Evolutionary conservation across 1,140 invertebrate species (phyloP).

Genomic region (Palaemon carinicauda): DNA sequence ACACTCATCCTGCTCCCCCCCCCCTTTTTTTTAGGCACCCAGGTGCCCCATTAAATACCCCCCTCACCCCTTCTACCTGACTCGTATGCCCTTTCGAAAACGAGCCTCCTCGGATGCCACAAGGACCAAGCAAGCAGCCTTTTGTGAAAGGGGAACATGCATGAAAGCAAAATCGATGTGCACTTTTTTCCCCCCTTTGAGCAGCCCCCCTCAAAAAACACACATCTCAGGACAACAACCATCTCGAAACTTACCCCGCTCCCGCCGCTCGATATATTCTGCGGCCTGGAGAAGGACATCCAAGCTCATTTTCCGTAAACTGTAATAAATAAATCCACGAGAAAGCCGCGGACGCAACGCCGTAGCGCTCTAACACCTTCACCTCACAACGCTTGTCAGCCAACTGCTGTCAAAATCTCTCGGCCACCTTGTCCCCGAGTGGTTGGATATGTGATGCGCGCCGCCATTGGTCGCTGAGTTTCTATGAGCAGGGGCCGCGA

Average conservation of each 20-base stretch:
- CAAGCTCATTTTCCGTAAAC: constrained; percentile 47
- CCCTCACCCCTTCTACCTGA: background rate
- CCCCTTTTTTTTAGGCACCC: too few relatives aligned
- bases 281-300: constrained; percentile 49
- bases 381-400: constrained; percentile 47
- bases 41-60: too few relatives aligned
- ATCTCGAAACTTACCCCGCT: constrained; percentile 34
- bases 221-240: background rate
- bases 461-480: constrained; percentile 39
- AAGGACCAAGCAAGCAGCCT: too few relatives aligned
- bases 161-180: constrained; percentile 42
- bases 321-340: constrained; percentile 53
- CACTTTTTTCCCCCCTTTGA: background rate
- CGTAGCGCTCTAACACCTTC: constrained; percentile 44
- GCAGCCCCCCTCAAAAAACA: background rate
- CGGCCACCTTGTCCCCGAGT: constrained; percentile 46
- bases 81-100: background rate
- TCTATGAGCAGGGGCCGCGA: constrained; percentile 23
- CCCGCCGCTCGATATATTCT: constrained; percentile 53
- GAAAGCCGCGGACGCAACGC: constrained; percentile 53
- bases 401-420: constrained; percentile 53
- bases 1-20: constrained; percentile 9
- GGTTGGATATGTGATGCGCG: background rate
- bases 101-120: too few relatives aligned
- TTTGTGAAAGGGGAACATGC: background rate